Conservation (phyloP, 2,797 vertebrate genomes). For the Sebastes taczanowskii region DNA sequence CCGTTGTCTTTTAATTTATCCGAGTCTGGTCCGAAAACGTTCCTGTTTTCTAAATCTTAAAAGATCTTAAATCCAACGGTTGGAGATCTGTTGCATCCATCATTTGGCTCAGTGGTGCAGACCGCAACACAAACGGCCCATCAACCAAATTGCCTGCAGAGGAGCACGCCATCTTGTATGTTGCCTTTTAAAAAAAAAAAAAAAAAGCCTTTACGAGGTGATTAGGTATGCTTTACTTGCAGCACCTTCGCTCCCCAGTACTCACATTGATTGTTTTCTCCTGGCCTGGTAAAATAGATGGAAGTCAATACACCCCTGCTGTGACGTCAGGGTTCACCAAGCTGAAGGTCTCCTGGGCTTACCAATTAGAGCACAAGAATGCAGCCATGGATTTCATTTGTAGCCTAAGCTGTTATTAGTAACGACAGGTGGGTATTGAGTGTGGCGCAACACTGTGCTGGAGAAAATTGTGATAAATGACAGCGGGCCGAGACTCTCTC, state of each 20-base stretch:
- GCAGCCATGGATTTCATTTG: conserved; percentile 67
- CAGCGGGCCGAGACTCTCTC: conserved; percentile 12
- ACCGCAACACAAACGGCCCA: conserved; percentile 16
- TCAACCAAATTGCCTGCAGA: conserved; percentile 22
- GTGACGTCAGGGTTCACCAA: conserved; percentile 68
- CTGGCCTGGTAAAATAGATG: conserved; percentile 62
- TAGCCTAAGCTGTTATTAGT: conserved; percentile 70
- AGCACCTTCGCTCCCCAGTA: conserved; percentile 31
- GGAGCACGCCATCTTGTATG: neutral
- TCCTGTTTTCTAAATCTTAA: neutral
- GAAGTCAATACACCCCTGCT: conserved; percentile 56
- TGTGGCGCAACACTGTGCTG: conserved; percentile 48
- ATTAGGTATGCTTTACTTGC: conserved; percentile 60
- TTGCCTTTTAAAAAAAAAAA: neutral
- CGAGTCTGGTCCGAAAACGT: neutral
- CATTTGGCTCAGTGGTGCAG: conserved; percentile 10
- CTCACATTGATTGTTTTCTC: conserved; percentile 70
- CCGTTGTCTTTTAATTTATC: neutral
- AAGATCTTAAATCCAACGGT: neutral
- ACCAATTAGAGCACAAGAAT: conserved; percentile 65
- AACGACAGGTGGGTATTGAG: conserved; percentile 77
- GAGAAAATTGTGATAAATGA: conserved; percentile 80
- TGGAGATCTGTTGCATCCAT: conserved; percentile 14
- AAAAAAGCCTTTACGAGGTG: conserved; percentile 38
- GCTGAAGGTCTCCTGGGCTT: conserved; percentile 50